These are phyloP conservation scores for Tenthredo scrophulariae DNA, from an alignment of 2,888 invertebrate species.

Conservation along the genomic window DNA sequence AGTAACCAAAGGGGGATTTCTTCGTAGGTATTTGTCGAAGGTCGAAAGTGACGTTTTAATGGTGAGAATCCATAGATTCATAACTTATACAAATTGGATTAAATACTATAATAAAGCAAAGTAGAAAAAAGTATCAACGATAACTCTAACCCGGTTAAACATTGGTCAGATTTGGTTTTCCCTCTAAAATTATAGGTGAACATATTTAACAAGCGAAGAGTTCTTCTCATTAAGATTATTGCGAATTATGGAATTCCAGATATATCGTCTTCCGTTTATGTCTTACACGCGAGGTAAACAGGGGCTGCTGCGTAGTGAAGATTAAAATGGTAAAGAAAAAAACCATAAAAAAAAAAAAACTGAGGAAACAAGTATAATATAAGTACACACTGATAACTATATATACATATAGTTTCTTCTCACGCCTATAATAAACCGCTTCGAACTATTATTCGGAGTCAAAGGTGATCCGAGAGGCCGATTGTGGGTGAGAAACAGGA, in stretches of 20 bases:
- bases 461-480: slow-evolving; percentile 22
- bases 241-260: slow-evolving; percentile 12
- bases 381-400: neutral
- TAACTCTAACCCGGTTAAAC: neutral
- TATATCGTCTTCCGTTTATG: neutral
- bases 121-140: neutral
- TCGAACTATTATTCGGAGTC: slow-evolving; percentile 34
- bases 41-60: slow-evolving; percentile 1
- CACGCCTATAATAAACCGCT: slow-evolving; percentile 35
- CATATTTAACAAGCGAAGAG: neutral
- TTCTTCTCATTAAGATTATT: neutral
- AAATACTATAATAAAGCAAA: neutral
- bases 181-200: neutral
- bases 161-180: neutral
- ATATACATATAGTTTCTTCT: neutral
- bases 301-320: neutral
- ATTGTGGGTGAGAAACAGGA: slow-evolving; percentile 32
- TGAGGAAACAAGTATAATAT: neutral
- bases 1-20: neutral
- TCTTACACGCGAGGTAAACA: neutral
- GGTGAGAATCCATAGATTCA: slow-evolving; percentile 4
- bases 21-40: neutral
- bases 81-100: slow-evolving; percentile 4
- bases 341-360: neutral
- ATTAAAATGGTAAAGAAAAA: neutral